Evolutionary conservation across 2,888 invertebrate species (phyloP).

Genomic region (Adelognathus sp.): DNA sequence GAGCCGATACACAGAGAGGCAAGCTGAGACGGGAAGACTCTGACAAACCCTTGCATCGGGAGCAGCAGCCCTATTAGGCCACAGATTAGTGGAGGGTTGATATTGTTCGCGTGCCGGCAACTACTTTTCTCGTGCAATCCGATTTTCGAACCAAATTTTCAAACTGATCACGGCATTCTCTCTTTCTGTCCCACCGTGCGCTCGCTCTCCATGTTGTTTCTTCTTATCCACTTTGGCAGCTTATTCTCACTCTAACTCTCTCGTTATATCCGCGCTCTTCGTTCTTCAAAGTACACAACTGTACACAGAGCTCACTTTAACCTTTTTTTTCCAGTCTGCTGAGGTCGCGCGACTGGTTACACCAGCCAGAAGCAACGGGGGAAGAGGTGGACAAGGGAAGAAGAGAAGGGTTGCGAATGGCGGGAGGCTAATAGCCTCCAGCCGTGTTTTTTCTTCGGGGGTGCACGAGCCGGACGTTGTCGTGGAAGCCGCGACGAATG

Average conservation of each 20-base stretch:
- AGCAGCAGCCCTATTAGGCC: slow-evolving; percentile 40
- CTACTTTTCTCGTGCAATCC: slow-evolving; percentile 41
- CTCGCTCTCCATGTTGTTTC: neutral
- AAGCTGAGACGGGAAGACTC: neutral
- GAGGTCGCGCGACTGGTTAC: slow-evolving; percentile 74
- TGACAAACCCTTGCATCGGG: neutral
- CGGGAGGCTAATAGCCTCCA: slow-evolving; percentile 77
- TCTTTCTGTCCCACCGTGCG: neutral
- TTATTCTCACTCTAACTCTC: neutral
- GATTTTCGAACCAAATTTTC: slow-evolving; percentile 57
- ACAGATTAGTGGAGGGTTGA: slow-evolving; percentile 48
- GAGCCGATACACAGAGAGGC: slow-evolving; percentile 12
- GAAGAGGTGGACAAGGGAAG: slow-evolving; percentile 9
- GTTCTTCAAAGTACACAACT: neutral
- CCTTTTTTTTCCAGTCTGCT: slow-evolving; percentile 63
- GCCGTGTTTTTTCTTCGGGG: slow-evolving; percentile 50
- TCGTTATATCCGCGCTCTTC: neutral
- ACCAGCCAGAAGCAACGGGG: slow-evolving; percentile 57
- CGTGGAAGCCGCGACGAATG: neutral
- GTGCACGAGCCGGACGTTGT: slow-evolving; percentile 31
- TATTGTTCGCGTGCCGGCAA: slow-evolving; percentile 49
- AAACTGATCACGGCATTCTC: slow-evolving; percentile 33
- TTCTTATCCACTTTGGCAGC: slow-evolving; percentile 10
- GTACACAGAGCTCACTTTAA: slow-evolving; percentile 40
- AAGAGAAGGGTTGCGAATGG: slow-evolving; percentile 77